These are phyloP conservation scores for Vesta saturnalis DNA, from an alignment of 2,888 invertebrate species.

Conservation along the genomic window DNA sequence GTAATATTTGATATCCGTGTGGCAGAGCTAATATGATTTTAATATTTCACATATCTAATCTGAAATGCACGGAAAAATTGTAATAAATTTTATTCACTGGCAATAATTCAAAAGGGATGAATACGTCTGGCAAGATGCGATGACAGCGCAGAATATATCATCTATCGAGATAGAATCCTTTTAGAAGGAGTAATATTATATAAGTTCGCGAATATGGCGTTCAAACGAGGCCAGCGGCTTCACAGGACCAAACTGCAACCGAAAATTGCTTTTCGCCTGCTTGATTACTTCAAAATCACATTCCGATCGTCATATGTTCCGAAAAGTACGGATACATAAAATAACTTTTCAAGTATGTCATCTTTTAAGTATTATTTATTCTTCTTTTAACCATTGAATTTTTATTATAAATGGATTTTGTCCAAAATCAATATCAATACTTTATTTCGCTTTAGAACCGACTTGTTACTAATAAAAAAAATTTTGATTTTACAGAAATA, in stretches of 20 bases:
- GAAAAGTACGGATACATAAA: not conserved
- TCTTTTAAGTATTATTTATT: too few species aligned
- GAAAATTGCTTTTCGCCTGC: conserved; percentile 40
- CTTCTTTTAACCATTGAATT: too few species aligned
- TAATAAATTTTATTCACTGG: conserved; percentile 54
- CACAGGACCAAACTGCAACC: conserved; percentile 35
- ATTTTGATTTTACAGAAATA: too few species aligned
- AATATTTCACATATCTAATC: conserved; percentile 60
- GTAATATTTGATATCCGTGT: conserved; percentile 39
- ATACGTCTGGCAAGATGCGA: conserved; percentile 57
- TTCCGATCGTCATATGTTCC: conserved; percentile 21
- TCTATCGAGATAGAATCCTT: conserved; percentile 56
- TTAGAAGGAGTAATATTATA: conserved; percentile 54
- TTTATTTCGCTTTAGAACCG: too few species aligned
- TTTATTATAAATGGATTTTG: too few species aligned
- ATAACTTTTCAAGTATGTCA: not conserved
- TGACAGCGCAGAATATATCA: conserved; percentile 60
- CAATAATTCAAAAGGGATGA: conserved; percentile 61
- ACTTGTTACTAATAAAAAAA: too few species aligned
- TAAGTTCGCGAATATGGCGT: conserved; percentile 47
- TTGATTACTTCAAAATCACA: conserved; percentile 37
- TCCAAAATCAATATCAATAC: too few species aligned
- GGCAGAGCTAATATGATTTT: conserved; percentile 55
- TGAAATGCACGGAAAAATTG: conserved; percentile 58
- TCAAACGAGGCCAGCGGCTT: conserved; percentile 33